Evolutionary conservation across 2,888 invertebrate genomes (phyloP).

Genomic region (Oasisia sp.): DNA sequence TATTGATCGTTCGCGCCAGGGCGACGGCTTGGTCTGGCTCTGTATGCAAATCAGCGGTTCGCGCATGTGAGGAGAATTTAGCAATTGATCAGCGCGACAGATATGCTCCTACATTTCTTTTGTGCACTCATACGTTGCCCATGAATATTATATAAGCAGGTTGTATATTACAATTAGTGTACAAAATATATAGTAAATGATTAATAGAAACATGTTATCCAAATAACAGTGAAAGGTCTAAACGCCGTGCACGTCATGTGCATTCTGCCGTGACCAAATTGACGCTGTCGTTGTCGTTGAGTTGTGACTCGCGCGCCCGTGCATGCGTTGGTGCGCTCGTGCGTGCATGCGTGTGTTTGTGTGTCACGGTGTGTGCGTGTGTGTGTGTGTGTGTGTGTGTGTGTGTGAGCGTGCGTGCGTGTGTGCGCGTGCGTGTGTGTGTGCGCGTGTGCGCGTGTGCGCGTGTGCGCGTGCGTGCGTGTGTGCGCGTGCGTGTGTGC

Average conservation of each 20-base stretch:
- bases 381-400: conserved; percentile 1
- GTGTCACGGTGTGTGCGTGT: not conserved
- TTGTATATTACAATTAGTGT: not conserved
- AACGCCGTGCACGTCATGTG: not conserved
- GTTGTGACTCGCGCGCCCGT: not conserved
- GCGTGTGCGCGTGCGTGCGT: too few relatives aligned
- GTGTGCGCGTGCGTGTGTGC: too few relatives aligned
- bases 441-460: not conserved
- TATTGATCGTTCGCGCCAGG: not conserved
- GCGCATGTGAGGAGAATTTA: not conserved
- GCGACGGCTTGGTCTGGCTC: not conserved
- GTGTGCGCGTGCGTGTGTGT: not conserved
- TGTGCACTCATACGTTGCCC: not conserved
- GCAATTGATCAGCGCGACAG: not conserved
- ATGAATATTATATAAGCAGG: not conserved
- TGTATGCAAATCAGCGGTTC: conserved; percentile 24
- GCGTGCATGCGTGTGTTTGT: conserved; percentile 11
- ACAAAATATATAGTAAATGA: not conserved
- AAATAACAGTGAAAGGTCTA: not conserved
- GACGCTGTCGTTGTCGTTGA: not conserved
- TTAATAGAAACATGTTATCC: not conserved
- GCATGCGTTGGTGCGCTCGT: conserved; percentile 25
- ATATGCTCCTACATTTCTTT: not conserved
- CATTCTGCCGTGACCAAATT: not conserved
- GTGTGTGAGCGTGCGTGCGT: not conserved